Evolutionary conservation across 2,797 vertebrate species (phyloP).

Genomic region (Ispidina lecontei): DNA sequence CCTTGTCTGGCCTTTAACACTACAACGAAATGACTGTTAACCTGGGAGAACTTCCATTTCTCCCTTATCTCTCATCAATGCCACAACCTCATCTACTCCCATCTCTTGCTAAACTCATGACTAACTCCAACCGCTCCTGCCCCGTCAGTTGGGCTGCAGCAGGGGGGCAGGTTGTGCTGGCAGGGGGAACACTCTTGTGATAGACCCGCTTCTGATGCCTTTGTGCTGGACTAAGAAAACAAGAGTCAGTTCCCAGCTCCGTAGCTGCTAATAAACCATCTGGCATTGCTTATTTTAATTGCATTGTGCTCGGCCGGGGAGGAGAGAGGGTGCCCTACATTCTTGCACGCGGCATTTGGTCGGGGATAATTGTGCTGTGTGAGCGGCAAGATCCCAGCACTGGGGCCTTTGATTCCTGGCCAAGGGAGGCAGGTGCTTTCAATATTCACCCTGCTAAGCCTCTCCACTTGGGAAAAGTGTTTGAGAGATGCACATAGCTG

Average conservation of each 20-base stretch:
- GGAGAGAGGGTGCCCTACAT: slow-evolving; percentile 21
- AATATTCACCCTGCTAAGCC: not conserved
- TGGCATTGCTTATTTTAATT: slow-evolving; percentile 10
- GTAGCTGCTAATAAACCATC: not conserved
- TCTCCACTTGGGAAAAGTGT: not conserved
- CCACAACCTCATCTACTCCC: not conserved
- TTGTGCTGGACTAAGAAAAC: not conserved
- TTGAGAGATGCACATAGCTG: not conserved
- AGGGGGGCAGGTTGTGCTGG: not conserved
- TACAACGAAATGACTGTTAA: accelerated
- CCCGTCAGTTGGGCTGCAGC: accelerated
- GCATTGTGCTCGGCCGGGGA: not conserved
- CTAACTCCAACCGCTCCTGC: not conserved
- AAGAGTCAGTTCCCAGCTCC: not conserved
- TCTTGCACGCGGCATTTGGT: not conserved
- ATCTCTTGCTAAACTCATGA: accelerated
- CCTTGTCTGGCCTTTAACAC: not conserved
- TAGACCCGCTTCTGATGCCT: not conserved
- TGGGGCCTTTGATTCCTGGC: not conserved
- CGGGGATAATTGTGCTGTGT: not conserved
- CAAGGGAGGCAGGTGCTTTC: slow-evolving; percentile 29
- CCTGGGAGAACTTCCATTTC: not conserved
- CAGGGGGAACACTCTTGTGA: accelerated
- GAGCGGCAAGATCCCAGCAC: not conserved
- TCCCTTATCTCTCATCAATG: not conserved